Conservation (phyloP, 2,797 vertebrate genomes). For the Sciaenops ocellatus region DNA sequence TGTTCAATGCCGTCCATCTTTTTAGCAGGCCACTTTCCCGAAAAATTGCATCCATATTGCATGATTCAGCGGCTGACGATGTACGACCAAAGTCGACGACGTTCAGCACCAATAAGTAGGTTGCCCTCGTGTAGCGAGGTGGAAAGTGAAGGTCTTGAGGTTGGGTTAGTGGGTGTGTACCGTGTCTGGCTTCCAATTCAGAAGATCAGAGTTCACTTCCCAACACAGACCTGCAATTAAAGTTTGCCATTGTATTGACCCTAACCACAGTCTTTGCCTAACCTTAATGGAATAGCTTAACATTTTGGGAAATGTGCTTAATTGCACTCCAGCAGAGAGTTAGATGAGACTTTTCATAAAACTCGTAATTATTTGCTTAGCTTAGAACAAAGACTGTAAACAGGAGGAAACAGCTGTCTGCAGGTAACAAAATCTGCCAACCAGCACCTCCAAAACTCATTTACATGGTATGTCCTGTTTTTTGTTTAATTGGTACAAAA, state of each 20-base stretch:
- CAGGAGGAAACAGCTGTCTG: too few relatives aligned
- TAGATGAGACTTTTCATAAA: background rate
- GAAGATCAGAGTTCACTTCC: background rate
- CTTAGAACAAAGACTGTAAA: background rate
- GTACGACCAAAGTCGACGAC: too few relatives aligned
- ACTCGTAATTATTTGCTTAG: background rate
- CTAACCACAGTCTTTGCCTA: too few relatives aligned
- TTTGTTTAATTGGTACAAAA: background rate
- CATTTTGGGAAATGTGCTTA: background rate
- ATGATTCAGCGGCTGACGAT: background rate
- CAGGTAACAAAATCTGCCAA: background rate
- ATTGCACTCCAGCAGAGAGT: background rate
- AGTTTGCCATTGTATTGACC: background rate
- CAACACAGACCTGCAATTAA: background rate
- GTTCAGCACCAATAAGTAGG: background rate
- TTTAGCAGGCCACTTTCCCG: background rate
- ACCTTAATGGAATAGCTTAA: background rate
- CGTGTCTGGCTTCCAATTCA: background rate
- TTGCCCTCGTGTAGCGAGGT: background rate
- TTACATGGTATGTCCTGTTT: background rate
- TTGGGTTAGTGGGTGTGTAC: background rate
- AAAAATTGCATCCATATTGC: background rate
- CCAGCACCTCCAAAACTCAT: background rate
- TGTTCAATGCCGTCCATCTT: background rate
- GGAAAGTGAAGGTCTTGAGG: background rate